A percentile compares a stretch with the other conserved stretches of the same genome.
These are phyloP conservation scores for Plagiodera versicolora DNA, from an alignment of 2,888 invertebrate species.

Conservation along the genomic window DNA sequence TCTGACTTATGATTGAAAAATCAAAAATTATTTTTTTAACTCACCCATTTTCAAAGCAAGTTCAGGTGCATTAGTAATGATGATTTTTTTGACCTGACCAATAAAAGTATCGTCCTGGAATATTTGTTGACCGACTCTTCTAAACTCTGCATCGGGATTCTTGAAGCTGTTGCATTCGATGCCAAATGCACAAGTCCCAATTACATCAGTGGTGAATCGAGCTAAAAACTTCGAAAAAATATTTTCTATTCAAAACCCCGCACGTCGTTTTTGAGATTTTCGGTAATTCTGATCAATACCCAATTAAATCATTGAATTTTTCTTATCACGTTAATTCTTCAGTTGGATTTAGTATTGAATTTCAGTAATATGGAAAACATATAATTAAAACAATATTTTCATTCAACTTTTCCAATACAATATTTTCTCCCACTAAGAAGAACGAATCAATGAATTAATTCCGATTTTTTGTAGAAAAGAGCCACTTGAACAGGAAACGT, in stretches of 20 bases:
- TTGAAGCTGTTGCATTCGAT: constrained; percentile 8
- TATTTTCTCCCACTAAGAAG: no score
- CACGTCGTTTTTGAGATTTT: no score
- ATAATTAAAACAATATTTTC: no score
- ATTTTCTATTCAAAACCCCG: not conserved
- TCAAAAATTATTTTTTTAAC: no score
- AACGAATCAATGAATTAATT: no score
- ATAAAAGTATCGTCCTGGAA: not conserved
- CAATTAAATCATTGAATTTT: no score
- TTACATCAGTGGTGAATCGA: constrained; percentile 5
- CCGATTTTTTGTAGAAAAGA: no score
- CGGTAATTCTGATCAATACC: no score
- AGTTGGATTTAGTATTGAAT: no score
- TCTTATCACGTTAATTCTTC: no score
- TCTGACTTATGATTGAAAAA: not conserved
- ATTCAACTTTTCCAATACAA: no score
- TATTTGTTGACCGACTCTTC: not conserved
- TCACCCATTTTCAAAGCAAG: constrained; percentile 4
- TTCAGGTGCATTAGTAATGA: constrained; percentile 1
- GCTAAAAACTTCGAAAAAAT: constrained; percentile 5
- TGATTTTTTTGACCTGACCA: not conserved
- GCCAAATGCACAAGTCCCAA: constrained; percentile 1
- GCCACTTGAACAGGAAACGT: not conserved
- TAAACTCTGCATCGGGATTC: constrained; percentile 5
- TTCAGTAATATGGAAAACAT: no score